Conservation (phyloP, 2,888 invertebrate species). For the Phoronis australis region DNA sequence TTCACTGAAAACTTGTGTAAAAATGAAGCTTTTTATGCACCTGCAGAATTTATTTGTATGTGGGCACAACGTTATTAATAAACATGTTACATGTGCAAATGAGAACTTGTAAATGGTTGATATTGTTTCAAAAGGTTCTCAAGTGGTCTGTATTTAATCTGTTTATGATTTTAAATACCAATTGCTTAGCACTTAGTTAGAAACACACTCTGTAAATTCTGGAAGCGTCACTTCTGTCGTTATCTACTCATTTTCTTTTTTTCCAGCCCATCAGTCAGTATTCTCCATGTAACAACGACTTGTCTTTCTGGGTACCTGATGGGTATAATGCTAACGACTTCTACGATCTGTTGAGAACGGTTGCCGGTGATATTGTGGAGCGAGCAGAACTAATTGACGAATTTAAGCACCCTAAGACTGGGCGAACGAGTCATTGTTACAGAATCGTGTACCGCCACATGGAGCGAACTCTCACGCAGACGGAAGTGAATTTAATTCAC, state of each 20-base stretch:
- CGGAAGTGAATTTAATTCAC: conserved; percentile 82
- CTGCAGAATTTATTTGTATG: too few relatives aligned
- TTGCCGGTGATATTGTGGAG: conserved; percentile 90
- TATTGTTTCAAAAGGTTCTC: too few relatives aligned
- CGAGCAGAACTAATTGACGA: conserved; percentile 82
- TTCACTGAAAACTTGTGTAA: too few relatives aligned
- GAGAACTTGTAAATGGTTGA: too few relatives aligned
- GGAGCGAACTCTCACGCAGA: conserved; percentile 79
- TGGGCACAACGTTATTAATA: too few relatives aligned
- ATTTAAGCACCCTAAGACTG: conserved; percentile 78
- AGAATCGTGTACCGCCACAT: conserved; percentile 88
- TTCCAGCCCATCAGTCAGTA: conserved; percentile 71
- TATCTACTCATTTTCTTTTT: background rate
- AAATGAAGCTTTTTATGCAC: too few relatives aligned
- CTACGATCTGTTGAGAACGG: conserved; percentile 81
- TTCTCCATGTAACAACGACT: conserved; percentile 83
- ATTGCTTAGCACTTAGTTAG: background rate
- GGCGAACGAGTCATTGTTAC: conserved; percentile 81
- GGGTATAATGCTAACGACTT: conserved; percentile 52
- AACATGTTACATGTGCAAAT: too few relatives aligned
- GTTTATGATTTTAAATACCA: too few relatives aligned
- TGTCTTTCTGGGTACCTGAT: conserved; percentile 92
- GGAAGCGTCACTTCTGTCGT: background rate
- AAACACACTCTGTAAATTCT: background rate
- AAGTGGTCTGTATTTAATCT: too few relatives aligned